Conservation (phyloP, 2,888 invertebrate genomes). For the Linhomoeus sp. region DNA sequence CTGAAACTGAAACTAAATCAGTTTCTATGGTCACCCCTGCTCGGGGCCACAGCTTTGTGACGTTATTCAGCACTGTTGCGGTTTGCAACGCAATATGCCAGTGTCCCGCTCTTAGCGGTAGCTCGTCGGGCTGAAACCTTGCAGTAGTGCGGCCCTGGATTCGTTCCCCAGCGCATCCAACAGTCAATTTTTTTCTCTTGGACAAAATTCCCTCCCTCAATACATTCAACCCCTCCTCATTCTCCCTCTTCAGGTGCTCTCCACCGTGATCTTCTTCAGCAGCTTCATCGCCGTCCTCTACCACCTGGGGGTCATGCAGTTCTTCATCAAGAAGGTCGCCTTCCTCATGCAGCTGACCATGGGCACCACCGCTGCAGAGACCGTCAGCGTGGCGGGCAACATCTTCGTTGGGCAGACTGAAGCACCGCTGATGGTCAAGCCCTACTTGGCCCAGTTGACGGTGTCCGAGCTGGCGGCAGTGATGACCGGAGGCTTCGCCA, state of each 20-base stretch:
- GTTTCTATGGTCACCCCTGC: no score
- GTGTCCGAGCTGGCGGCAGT: slow-evolving; percentile 71
- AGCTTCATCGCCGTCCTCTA: slow-evolving; percentile 69
- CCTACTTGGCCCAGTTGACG: slow-evolving; percentile 57
- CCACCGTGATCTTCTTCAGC: slow-evolving; percentile 78
- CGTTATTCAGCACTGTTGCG: no score
- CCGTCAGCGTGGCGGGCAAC: slow-evolving; percentile 71
- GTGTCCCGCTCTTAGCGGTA: no score
- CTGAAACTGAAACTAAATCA: no score
- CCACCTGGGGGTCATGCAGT: slow-evolving; percentile 68
- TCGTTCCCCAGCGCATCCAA: no score
- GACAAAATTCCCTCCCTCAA: no score
- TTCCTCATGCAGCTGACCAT: slow-evolving; percentile 38
- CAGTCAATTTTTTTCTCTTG: no score
- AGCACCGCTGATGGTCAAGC: slow-evolving; percentile 62
- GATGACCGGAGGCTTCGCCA: slow-evolving; percentile 79
- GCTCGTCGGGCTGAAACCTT: no score
- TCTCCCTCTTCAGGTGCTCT: slow-evolving; percentile 38
- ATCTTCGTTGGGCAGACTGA: slow-evolving; percentile 62
- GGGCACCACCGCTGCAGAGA: slow-evolving; percentile 79
- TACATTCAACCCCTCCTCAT: no score
- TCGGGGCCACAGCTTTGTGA: no score
- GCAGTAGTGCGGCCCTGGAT: no score
- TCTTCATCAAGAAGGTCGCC: slow-evolving; percentile 57
- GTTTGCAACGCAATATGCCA: no score